Conservation (phyloP, 2,888 invertebrate genomes). For the Watsonalla cultraria region DNA sequence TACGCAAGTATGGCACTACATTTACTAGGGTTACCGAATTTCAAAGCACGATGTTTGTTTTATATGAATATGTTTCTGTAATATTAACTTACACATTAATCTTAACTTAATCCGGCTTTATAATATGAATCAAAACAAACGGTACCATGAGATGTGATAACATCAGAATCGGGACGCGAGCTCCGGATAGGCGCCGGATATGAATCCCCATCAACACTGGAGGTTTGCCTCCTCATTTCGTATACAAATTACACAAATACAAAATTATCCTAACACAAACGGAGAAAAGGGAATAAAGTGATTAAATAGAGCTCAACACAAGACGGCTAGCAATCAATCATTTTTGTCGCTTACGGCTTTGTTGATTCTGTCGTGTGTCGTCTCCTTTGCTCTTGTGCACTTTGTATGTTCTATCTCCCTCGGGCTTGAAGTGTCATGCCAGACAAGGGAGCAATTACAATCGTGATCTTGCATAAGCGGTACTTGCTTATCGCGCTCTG, state of each 20-base stretch:
- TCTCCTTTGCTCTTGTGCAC: constrained; percentile 47
- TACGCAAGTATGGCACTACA: no score
- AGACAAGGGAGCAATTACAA: constrained; percentile 80
- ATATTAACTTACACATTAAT: constrained; percentile 18
- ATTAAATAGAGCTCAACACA: constrained; percentile 79
- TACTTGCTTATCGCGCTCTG: constrained; percentile 75
- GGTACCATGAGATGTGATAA: constrained; percentile 57
- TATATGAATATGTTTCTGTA: neutral
- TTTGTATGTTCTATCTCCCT: constrained; percentile 51
- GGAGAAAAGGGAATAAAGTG: constrained; percentile 80
- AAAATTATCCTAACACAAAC: constrained; percentile 77
- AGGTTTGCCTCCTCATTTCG: constrained; percentile 67
- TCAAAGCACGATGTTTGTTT: neutral
- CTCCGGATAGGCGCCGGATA: constrained; percentile 61
- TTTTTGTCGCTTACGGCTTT: constrained; percentile 75
- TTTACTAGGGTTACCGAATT: no score
- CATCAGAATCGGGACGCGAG: constrained; percentile 52
- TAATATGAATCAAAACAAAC: constrained; percentile 45
- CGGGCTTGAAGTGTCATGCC: constrained; percentile 75
- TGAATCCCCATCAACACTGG: constrained; percentile 57
- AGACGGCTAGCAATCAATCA: constrained; percentile 79
- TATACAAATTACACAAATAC: constrained; percentile 78
- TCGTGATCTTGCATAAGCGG: constrained; percentile 80
- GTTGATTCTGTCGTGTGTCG: constrained; percentile 47
- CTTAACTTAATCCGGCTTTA: constrained; percentile 37